Evolutionary conservation across 2,888 invertebrate species (phyloP).

Genomic region (Gibbula magus): DNA sequence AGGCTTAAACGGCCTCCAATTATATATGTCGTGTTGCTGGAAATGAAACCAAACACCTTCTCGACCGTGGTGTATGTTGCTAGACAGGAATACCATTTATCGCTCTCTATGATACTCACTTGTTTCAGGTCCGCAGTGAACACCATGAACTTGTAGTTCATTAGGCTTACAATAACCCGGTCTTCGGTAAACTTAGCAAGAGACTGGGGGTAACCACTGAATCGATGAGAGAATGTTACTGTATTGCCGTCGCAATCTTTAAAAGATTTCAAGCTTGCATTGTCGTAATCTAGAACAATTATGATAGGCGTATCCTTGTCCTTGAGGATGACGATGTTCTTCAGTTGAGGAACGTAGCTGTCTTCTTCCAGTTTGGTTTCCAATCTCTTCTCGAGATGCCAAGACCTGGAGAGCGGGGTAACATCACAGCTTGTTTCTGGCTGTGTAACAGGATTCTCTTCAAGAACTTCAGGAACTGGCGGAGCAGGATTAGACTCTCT

Average conservation of each 20-base stretch:
- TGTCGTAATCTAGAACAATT: neutral
- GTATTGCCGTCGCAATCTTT: neutral
- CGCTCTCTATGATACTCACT: neutral
- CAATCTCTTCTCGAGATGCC: neutral
- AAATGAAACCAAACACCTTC: neutral
- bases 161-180: neutral
- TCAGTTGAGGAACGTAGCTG: neutral
- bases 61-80: neutral
- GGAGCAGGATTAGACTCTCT: neutral
- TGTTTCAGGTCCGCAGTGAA: neutral
- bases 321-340: neutral
- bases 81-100: neutral
- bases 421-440: neutral
- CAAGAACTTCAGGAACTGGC: no score
- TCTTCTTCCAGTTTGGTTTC: neutral
- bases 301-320: neutral
- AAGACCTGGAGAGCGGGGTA: neutral
- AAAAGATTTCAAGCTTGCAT: slow-evolving; percentile 14
- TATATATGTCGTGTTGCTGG: neutral
- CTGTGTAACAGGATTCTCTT: neutral
- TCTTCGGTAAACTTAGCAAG: neutral
- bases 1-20: neutral
- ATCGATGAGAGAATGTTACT: neutral
- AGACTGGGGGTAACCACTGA: neutral
- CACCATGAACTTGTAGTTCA: neutral